Base-by-base conservation (phyloP, 2,113 vertebrate genomes). In the Pangasianodon gigas region DNA sequence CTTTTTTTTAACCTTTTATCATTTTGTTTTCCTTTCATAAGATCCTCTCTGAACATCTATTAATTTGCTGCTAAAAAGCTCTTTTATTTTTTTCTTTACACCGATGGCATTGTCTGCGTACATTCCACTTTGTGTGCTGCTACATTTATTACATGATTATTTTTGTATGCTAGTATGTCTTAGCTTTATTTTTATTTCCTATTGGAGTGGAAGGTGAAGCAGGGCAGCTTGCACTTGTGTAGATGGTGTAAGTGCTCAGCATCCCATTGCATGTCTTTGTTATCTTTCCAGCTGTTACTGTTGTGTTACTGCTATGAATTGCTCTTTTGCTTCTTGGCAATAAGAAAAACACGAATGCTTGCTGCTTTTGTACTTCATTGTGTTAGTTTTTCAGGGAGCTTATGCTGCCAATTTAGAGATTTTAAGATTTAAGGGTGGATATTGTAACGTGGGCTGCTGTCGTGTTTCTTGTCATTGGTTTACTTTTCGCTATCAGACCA, bases 111-210 rank as follows among this genome's bases (percentile, higher is more conserved):
- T 96, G 96, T 97, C 95, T 97, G 97, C 96, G 96, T 97, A 96
- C 97, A 97, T 97, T 98, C 97, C 97, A 97, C 97, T 93, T 96
- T 96, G 96, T 98, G 97, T 99, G 98, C 98, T 99, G 98, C 98
- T 99, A 98, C 97, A 97, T 98, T 96, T 97, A 97, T 6, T 26
- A 96, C 52, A 83, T 37, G 80, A 97, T 97, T 96, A 96, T 52
- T 51, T 81, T 52, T 81, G 95, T 97, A 90, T 91, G 90, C 91
- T 93, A 92, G 91, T 93, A 54, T 71, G n/a, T 71, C n/a, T 71
- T 65, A 10, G 29, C 79, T 81, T 81, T 29, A n/a, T 79, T 83
- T 93, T 84, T 92, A 79, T 91, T 29, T 19, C 95, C 94, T 97
- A 94, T 90, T 94, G 93, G 96, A 41, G 69, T 58, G 52, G 58